Conservation (phyloP, 2,888 invertebrate species). For the Folsomia manolachei region DNA sequence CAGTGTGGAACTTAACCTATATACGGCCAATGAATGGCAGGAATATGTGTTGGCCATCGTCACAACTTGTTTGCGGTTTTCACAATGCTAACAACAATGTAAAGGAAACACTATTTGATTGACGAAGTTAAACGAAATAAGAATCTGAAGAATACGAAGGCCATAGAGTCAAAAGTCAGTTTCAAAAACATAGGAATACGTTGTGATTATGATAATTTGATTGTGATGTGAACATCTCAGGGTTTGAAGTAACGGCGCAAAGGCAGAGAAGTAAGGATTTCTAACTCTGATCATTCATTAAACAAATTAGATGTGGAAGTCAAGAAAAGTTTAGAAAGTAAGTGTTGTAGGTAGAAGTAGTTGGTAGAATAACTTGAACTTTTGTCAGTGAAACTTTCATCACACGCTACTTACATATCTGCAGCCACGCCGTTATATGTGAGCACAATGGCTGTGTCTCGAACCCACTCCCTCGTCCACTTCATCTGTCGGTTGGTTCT, state of each 20-base stretch:
- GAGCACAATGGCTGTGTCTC: too few species aligned
- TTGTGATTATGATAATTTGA: neutral
- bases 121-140: too few species aligned
- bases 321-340: constrained; percentile 17
- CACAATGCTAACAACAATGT: too few species aligned
- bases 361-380: neutral
- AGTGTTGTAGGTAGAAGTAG: constrained; percentile 2
- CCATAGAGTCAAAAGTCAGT: too few species aligned
- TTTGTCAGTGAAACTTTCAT: neutral
- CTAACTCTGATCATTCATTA: too few species aligned
- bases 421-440: neutral
- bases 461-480: constrained; percentile 11
- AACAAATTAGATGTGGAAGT: constrained; percentile 40
- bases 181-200: too few species aligned
- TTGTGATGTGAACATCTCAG: neutral
- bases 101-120: too few species aligned
- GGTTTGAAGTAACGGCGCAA: neutral
- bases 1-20: too few species aligned
- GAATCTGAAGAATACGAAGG: too few species aligned
- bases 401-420: neutral
- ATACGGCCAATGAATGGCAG: too few species aligned
- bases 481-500: constrained; percentile 20
- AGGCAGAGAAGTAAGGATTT: neutral
- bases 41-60: too few species aligned
- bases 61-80: too few species aligned